Evolutionary conservation across 2,888 invertebrate genomes (phyloP).

Genomic region (Drosophila anomalata): DNA sequence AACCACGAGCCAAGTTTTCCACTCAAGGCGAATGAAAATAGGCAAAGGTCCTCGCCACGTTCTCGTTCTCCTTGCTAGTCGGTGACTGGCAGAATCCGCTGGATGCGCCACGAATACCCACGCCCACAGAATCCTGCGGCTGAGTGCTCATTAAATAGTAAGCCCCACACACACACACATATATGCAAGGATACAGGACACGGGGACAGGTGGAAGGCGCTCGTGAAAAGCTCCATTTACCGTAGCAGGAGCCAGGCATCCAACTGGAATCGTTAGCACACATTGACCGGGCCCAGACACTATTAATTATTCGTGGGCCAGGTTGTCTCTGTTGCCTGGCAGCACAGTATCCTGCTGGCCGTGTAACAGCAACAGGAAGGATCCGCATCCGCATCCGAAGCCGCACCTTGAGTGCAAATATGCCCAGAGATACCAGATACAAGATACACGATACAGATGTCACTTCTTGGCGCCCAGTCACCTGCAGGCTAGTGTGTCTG

Average conservation of each 20-base stretch:
- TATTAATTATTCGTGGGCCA: conserved; percentile 62
- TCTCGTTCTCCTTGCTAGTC: neutral
- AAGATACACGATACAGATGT: conserved; percentile 47
- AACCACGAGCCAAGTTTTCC: conserved; percentile 30
- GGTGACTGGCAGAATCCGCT: conserved; percentile 33
- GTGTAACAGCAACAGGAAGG: conserved; percentile 31
- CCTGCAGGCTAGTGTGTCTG: neutral
- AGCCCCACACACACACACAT: conserved; percentile 37
- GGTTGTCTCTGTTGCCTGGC: neutral
- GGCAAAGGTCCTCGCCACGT: conserved; percentile 18
- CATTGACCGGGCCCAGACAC: conserved; percentile 55
- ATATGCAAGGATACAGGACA: neutral
- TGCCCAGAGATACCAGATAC: conserved; percentile 34
- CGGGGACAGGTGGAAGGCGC: conserved; percentile 4
- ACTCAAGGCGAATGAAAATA: conserved; percentile 38
- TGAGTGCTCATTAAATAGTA: conserved; percentile 66
- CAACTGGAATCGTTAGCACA: conserved; percentile 47
- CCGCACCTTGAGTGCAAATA: conserved; percentile 54
- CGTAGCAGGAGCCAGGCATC: neutral
- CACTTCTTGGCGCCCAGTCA: conserved; percentile 35
- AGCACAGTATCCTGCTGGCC: conserved; percentile 3
- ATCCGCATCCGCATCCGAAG: conserved; percentile 28
- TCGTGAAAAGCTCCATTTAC: conserved; percentile 16
- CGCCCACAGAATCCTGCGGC: conserved; percentile 39
- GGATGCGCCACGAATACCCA: conserved; percentile 12